Conservation (phyloP, 2,113 vertebrate genomes). For the Cygnus atratus region DNA sequence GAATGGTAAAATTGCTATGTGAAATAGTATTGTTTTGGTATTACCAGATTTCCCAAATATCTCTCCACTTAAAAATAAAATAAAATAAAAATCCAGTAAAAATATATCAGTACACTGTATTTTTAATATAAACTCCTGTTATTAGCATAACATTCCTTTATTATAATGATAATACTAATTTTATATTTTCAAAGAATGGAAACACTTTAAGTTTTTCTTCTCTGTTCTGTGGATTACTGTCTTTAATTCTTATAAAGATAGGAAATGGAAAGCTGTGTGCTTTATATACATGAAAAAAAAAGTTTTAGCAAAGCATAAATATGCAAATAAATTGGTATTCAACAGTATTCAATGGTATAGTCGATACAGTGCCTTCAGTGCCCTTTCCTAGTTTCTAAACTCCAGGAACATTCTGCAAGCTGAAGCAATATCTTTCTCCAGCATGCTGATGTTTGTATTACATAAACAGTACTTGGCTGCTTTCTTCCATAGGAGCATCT, state of each 20-base stretch:
- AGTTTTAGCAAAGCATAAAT: background rate
- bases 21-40: background rate
- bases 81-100: background rate
- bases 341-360: background rate
- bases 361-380: slow-evolving; percentile 3
- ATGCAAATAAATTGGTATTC: background rate
- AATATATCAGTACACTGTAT: background rate
- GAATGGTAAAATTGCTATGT: background rate
- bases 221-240: background rate
- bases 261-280: background rate
- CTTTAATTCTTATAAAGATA: background rate
- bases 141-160: background rate
- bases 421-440: slow-evolving; percentile 49
- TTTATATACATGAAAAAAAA: background rate
- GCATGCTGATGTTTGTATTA: slow-evolving; percentile 75
- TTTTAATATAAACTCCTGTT: background rate
- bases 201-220: background rate
- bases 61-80: background rate
- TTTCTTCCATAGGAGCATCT: slow-evolving; percentile 78
- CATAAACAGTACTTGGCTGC: slow-evolving; percentile 81
- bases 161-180: background rate
- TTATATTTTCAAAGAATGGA: background rate
- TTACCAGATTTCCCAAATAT: background rate
- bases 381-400: slow-evolving; percentile 11
- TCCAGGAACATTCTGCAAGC: slow-evolving; percentile 2